Evolutionary conservation across 1,140 invertebrate genomes (phyloP).

Genomic region (Bursaphelenchus mucronatus): DNA sequence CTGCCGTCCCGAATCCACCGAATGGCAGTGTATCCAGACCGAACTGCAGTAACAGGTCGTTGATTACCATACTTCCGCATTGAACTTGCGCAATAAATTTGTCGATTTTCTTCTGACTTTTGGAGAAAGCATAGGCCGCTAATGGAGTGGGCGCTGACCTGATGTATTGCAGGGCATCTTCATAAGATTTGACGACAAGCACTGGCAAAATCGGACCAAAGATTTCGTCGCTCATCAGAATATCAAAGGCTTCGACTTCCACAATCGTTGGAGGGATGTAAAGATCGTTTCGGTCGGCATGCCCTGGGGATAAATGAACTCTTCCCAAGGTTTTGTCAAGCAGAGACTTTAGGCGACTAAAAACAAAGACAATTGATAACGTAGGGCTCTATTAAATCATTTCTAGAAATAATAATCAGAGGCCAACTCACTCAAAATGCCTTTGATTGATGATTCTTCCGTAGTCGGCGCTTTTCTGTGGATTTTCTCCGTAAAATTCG

Average conservation of each 20-base stretch:
- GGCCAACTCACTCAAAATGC: slow-evolving; percentile 66
- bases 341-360: slow-evolving; percentile 73
- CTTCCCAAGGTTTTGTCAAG: slow-evolving; percentile 72
- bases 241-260: slow-evolving; percentile 41
- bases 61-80: slow-evolving; percentile 28
- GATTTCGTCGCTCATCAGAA: slow-evolving; percentile 58
- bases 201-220: slow-evolving; percentile 58
- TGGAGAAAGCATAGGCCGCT: slow-evolving; percentile 34
- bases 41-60: slow-evolving; percentile 35
- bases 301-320: slow-evolving; percentile 60
- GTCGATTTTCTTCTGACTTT: slow-evolving; percentile 19
- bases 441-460: slow-evolving; percentile 77
- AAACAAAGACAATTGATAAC: slow-evolving; percentile 65
- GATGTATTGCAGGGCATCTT: slow-evolving; percentile 53
- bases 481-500: slow-evolving; percentile 79
- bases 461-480: slow-evolving; percentile 74
- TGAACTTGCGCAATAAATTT: slow-evolving; percentile 19
- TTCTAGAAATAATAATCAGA: too few relatives aligned
- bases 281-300: slow-evolving; percentile 51
- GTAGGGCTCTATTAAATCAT: too few relatives aligned
- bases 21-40: slow-evolving; percentile 64
- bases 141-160: slow-evolving; percentile 34
- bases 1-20: slow-evolving; percentile 75
- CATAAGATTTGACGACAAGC: slow-evolving; percentile 44
- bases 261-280: slow-evolving; percentile 57